Conservation (phyloP, 2,113 vertebrate genomes). For the Poicephalus meyeri region DNA sequence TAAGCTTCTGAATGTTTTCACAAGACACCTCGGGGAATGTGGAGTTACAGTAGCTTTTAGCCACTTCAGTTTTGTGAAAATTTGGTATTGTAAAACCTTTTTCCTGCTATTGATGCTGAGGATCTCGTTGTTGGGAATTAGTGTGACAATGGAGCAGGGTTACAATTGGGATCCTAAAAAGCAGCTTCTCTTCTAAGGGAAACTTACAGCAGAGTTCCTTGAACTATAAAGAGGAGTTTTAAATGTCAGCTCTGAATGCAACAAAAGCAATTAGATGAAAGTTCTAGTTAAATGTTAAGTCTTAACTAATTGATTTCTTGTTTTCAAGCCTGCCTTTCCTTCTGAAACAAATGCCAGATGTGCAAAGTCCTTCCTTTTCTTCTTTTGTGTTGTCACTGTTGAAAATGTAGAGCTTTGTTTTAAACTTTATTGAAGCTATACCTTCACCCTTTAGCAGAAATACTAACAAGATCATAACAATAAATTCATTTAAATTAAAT, state of each 20-base stretch:
- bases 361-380: background rate
- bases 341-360: background rate
- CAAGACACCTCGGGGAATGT: conserved; percentile 66
- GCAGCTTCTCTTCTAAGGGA: background rate
- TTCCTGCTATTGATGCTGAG: conserved; percentile 1
- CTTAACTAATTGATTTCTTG: conserved; percentile 4
- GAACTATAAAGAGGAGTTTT: background rate
- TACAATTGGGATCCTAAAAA: conserved; percentile 7
- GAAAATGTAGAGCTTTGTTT: background rate
- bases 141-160: conserved; percentile 49
- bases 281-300: conserved; percentile 11
- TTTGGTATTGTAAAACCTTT: conserved; percentile 23
- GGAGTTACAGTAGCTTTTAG: conserved; percentile 36
- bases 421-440: background rate
- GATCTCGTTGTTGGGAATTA: conserved; percentile 43
- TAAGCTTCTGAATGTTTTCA: conserved; percentile 72
- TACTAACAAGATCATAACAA: background rate
- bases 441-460: background rate
- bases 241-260: conserved; percentile 20
- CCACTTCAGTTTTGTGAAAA: background rate
- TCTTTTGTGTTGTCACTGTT: background rate
- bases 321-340: background rate
- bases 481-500: background rate
- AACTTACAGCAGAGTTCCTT: background rate
- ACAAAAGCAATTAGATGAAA: conserved; percentile 19